Evolutionary conservation across 2,888 invertebrate genomes (phyloP), one percentile per base, ranked within the genome.

Genomic region (Aromia moschata): DNA sequence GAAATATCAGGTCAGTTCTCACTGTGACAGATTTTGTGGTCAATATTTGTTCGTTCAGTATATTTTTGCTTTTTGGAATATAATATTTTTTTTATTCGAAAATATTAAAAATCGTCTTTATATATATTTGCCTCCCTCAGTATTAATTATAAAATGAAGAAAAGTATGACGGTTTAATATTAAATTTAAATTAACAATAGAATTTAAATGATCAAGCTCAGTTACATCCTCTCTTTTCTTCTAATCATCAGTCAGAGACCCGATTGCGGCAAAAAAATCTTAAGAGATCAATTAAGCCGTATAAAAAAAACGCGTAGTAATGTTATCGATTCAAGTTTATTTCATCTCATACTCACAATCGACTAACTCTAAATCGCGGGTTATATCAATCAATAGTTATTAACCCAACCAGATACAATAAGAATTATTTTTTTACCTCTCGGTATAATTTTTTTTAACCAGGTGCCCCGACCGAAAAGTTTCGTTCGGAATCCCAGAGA

Each of bases 211-310:
- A 25, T 25, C n/a, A n/a, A n/a, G 7, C 7, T 25, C 25, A 25
- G 25, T 25, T 25, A 25, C 3, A 25, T 25, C 25, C 3, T 40
- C 16, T 10, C 4, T 10, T 40, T 40, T 10, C 4, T 10, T n/a
- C 40, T 17, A 40, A 7, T 17, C 40, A 17, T 40, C 16, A 40
- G 16, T 40, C 40, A 40, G 16, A 40, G 17, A 40, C 10, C n/a
- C 25, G 7, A 25, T 17, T 16, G 10, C 40, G 17, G n/a, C 4
- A 17, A 40, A 40, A 40, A 40, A 38, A 2, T 25, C 25, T 25
- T 7, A 7, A 25, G 25, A 25, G 25, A 25, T 25, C 25, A 25
- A 25, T 25, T 25, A 25, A 25, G 4, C 4, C 4, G 25, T 7
- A 25, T 25, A 25, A 25, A 25, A n/a, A 37, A 40, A 16, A 16